These are phyloP conservation scores for Pimpla rufipes DNA, from an alignment of 2,888 invertebrate species.

Conservation along the genomic window DNA sequence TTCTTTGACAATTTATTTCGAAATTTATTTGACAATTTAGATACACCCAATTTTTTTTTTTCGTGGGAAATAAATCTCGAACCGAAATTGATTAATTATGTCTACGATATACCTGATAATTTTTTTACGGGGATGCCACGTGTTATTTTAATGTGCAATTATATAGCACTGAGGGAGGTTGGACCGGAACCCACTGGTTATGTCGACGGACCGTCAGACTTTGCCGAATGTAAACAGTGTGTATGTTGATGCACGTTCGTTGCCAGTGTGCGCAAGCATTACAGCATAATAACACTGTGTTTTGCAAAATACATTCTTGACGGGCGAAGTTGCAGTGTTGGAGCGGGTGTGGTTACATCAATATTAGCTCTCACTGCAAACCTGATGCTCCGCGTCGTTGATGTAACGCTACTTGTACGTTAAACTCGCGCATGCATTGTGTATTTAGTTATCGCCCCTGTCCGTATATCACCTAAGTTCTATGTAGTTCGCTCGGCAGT, in stretches of 20 bases:
- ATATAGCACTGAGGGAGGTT: not conserved
- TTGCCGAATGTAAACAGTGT: conserved; percentile 6
- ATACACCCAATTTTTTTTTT: too few relatives aligned
- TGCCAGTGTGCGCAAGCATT: not conserved
- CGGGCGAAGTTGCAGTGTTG: conserved; percentile 1
- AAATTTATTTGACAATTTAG: too few relatives aligned
- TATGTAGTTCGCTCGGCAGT: not conserved
- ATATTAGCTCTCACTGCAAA: conserved; percentile 56
- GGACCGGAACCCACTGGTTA: conserved; percentile 5
- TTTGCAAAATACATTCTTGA: conserved; percentile 33
- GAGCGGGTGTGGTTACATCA: conserved; percentile 45
- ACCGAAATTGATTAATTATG: too few relatives aligned
- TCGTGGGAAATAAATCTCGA: too few relatives aligned
- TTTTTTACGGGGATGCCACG: too few relatives aligned
- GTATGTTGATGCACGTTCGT: conserved; percentile 8
- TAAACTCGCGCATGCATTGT: conserved; percentile 37
- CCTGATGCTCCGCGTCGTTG: conserved; percentile 19
- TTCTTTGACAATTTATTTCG: too few relatives aligned
- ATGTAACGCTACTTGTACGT: conserved; percentile 43
- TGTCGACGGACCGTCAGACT: conserved; percentile 18
- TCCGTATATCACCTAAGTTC: not conserved
- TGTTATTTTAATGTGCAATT: conserved; percentile 61
- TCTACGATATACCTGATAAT: too few relatives aligned
- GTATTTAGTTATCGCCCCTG: conserved; percentile 26
- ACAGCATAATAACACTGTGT: not conserved